Evolutionary conservation across 1,140 invertebrate species (phyloP), one percentile per base, ranked within the genome.

Genomic region (Drosophila subpulchrella): DNA sequence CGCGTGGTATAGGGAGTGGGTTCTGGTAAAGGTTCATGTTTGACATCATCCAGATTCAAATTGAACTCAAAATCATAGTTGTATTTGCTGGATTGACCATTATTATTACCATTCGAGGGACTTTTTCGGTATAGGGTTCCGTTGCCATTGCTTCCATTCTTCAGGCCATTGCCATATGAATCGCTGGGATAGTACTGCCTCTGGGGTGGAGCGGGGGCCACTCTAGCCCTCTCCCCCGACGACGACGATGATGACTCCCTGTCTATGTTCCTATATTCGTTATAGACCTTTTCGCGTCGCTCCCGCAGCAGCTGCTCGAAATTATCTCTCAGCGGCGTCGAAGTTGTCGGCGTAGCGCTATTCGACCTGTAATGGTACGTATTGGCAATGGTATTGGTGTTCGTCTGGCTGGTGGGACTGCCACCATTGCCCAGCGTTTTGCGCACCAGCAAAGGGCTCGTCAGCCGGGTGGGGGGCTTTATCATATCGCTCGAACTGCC

Each of bases 381-480:
- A 73, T 92, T 91, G 67, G 91, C 72, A 48, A 91, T 91, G 60
- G 89, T 82, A 48, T 88, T 88, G 38, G 73, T 68, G n/a, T 83
- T 84, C 17, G 63, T 50, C 41, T 59, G 65, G 42, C 66, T 51
- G 46, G 51, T 75, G 51, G 53, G 54, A 46, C 34, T 59, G 54
- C 36, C 57, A 42, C 75, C 63, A 27, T 70, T 78, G 51, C 78
- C 75, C 30, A 92, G 70, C 39, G 91, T 92, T 91, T 92, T 92
- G 63, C 92, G 90, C 56, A 92, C 92, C 30, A 92, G 81, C 81
- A 91, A 88, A 70, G 92, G 92, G 80, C 92, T 92, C 46, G 91
- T 92, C 46, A 92, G 63, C 50, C 92, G 91, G 56, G 91, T 80
- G 72, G 92, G 92, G 11, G 85, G 79, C 76, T 92, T 92, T 63